Base-by-base conservation (phyloP, 1,140 invertebrate genomes). In the Agraylea sexmaculata region DNA sequence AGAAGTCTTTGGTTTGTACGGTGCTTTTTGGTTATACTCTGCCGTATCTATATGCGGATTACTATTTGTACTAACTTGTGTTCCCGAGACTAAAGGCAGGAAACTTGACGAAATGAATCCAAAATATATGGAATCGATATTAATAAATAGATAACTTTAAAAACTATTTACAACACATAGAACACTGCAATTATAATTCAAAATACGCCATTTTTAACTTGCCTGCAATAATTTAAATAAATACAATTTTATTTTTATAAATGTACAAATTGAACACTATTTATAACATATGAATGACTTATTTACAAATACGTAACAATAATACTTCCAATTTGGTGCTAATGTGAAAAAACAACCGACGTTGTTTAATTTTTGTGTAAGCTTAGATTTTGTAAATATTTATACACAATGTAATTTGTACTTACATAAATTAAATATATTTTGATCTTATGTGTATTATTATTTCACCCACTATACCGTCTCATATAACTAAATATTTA, bases 81-180 rank as follows among this genome's bases (percentile, higher is more conserved):
- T 94, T 3, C 89, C 88, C 1, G 90, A 94, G 60, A 93, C 89
- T 1, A 89, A 87, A 58, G 87, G 87, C 0, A 75, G 78, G 33
- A 80, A 80, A 51, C 72, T 93, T 40, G 86, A 91, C 53, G 87
- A 92, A 62, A 88, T 92, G 75, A 76, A 82, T 53, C 73, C 77
- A 8, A 73, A 75, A 30, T 76, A 75, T 51, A 71, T 73, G 0
- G 70, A 74, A 51, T 66, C 66, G 20, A 50, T 68, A 12, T 66
- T 62, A 52, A 66, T 66, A 25, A 68, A 67, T 43, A 49, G 46
- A 43, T 47, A 33, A 47, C 32, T 45, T 17, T 5, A 33, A 17
- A 4, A 18, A 23, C 17, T 34, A 34, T 32, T 15, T 2, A n/a
- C 15, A 19, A 37, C 23, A 6, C 23, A 17, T 37, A 27, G 15